Conservation (phyloP, 1,140 invertebrate genomes). For the Leptinotarsa undecemlineata region DNA sequence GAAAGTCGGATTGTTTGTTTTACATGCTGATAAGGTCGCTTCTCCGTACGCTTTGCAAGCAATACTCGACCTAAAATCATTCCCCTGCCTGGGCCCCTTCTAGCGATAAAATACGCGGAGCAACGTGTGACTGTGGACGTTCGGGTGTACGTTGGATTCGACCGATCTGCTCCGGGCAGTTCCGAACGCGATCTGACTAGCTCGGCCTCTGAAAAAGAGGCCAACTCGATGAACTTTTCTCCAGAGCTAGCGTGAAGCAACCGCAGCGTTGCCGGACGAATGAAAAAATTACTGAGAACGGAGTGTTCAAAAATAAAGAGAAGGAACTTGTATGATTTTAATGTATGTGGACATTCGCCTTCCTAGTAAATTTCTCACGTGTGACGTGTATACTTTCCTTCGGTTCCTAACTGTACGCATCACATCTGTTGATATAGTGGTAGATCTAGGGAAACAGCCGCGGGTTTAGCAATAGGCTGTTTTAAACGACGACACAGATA, state of each 20-base stretch:
- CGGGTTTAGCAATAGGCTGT: background rate
- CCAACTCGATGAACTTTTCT: slow-evolving; percentile 51
- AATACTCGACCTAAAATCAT: slow-evolving; percentile 43
- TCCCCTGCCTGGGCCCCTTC: slow-evolving; percentile 50
- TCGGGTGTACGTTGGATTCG: slow-evolving; percentile 25
- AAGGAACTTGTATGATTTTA: too few species aligned
- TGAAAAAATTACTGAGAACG: background rate
- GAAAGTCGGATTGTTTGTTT: slow-evolving; percentile 49
- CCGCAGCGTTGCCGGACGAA: slow-evolving; percentile 37
- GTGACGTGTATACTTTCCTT: too few species aligned
- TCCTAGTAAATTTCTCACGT: too few species aligned
- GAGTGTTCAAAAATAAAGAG: too few species aligned
- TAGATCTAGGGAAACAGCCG: background rate
- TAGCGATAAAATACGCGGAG: slow-evolving; percentile 45
- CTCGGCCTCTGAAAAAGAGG: slow-evolving; percentile 46
- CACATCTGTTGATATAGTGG: background rate
- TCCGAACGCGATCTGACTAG: slow-evolving; percentile 19
- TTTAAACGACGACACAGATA: background rate
- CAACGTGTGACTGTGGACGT: slow-evolving; percentile 11
- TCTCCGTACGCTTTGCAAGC: slow-evolving; percentile 30
- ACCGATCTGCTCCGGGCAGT: slow-evolving; percentile 15
- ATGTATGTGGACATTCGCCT: too few species aligned
- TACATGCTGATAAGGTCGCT: slow-evolving; percentile 44
- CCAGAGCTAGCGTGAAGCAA: slow-evolving; percentile 41
- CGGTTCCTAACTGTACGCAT: too few species aligned